phyloP scores from a whole-genome alignment of 2,888 invertebrate genomes.

The Minunthozetes semirufus region DNA sequence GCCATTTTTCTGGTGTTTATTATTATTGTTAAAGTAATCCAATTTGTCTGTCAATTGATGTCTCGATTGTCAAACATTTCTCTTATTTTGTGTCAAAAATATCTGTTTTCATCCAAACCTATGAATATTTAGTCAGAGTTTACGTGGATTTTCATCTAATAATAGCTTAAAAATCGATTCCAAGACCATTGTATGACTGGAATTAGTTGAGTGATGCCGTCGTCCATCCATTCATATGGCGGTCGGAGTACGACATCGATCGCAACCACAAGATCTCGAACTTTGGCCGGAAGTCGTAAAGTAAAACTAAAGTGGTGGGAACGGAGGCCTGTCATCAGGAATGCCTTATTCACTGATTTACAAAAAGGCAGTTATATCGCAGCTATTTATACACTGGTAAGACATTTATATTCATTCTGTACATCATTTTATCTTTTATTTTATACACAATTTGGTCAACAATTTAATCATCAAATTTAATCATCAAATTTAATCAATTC shows the following conservation, averaged over 20 bases:
- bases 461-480: too few species aligned
- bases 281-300: slow-evolving; percentile 35
- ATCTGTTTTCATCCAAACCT: too few species aligned
- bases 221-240: slow-evolving; percentile 35
- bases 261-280: slow-evolving; percentile 37
- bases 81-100: neutral
- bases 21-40: neutral
- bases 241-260: slow-evolving; percentile 37
- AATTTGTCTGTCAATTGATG: neutral
- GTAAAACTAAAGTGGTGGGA: slow-evolving; percentile 41
- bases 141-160: neutral
- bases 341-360: slow-evolving; percentile 72
- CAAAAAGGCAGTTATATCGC: slow-evolving; percentile 73
- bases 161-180: neutral
- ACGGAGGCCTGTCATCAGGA: slow-evolving; percentile 65
- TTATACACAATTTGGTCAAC: neutral
- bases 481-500: too few species aligned
- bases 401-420: slow-evolving; percentile 44
- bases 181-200: neutral
- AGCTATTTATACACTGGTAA: slow-evolving; percentile 70
- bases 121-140: neutral
- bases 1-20: neutral
- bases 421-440: neutral
- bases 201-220: slow-evolving; percentile 16
- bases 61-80: neutral